Evolutionary conservation across 1,140 invertebrate species (phyloP), one percentile per base, ranked within the genome.

Genomic region (Bombus sylvicola): DNA sequence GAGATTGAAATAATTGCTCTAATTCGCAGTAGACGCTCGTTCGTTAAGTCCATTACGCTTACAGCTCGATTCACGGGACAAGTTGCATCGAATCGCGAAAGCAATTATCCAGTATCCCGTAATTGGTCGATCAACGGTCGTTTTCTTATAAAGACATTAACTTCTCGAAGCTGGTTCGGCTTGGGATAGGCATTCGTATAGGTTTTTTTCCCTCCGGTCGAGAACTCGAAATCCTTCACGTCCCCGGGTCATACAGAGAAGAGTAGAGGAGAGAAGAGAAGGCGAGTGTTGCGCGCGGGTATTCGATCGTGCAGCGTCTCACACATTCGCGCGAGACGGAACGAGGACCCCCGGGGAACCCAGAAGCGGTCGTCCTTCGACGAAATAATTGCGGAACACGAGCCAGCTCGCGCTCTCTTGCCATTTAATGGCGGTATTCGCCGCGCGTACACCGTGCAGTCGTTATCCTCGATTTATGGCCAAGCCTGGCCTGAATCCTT

Each of bases 381-480:
- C 86, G 86, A 88, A 86, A 91, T 91, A 91, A 91, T 91, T 88
- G 90, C 88, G 90, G 90, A 91, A 91, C 88, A 87, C 84, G 87
- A 90, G 83, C 80, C 79, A 85, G 90, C 87, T 89, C 82, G 79
- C 84, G 87, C 88, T 77, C 80, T 90, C 88, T 74, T 84, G 90
- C 87, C 92, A 85, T 92, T 93, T 92, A 93, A 93, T 91, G 90
- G 88, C 85, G 91, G 88, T 88, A 92, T 90, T 88, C 87, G 86
- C 80, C 69, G 85, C 89, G 88, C 87, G 88, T 92, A 91, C 89
- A 83, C 82, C 77, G 88, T 84, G 78, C 83, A 90, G 86, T 93
- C 91, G 92, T 93, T 93, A 93, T 93, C 88, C 87, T 92, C 92
- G 91, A 93, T 93, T 93, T 93, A 93, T 93, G 88, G 85, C 71